Percentiles rank a stretch among this genome's conserved stretches.
These are phyloP conservation scores for Phoeniculus purpureus DNA, from an alignment of 2,797 vertebrate genomes.

Conservation along the genomic window DNA sequence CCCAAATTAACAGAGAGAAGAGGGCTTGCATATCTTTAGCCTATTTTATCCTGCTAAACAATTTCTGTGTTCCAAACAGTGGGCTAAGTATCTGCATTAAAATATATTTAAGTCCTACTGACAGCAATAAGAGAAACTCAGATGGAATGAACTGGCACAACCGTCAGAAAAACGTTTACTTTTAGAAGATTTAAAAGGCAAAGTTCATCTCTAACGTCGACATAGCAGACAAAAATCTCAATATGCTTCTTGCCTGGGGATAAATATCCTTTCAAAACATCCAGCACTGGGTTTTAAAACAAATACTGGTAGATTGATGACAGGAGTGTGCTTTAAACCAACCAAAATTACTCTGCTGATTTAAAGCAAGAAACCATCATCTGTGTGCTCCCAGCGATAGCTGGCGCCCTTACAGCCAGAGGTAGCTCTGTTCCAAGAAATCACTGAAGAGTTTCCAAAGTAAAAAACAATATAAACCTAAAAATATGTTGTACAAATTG, in stretches of 20 bases:
- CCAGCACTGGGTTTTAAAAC: conserved; percentile 53
- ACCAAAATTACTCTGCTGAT: conserved; percentile 46
- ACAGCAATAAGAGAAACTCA: conserved; percentile 39
- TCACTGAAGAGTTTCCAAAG: conserved; percentile 5
- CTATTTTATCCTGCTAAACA: conserved; percentile 63
- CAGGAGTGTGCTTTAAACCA: conserved; percentile 21
- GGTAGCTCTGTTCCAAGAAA: conserved; percentile 38
- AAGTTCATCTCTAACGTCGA: neutral
- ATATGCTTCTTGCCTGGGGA: conserved; percentile 41
- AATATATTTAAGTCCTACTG: conserved; percentile 47
- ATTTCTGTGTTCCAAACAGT: conserved; percentile 16
- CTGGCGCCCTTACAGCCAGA: conserved; percentile 28
- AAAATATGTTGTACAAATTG: neutral
- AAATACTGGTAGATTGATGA: conserved; percentile 60
- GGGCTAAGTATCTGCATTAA: conserved; percentile 58
- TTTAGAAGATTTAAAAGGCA: conserved; percentile 47
- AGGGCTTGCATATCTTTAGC: conserved; percentile 57
- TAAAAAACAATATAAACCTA: conserved; percentile 18
- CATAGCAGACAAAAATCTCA: conserved; percentile 29
- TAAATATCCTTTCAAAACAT: conserved; percentile 61
- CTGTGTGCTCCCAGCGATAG: conserved; percentile 21
- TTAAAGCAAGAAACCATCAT: conserved; percentile 50
- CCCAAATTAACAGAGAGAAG: conserved; percentile 53
- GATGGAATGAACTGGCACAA: conserved; percentile 48
- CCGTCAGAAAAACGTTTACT: conserved; percentile 49